These are phyloP conservation scores for Nothura maculosa DNA, from an alignment of 2,797 vertebrate species.

Conservation along the genomic window DNA sequence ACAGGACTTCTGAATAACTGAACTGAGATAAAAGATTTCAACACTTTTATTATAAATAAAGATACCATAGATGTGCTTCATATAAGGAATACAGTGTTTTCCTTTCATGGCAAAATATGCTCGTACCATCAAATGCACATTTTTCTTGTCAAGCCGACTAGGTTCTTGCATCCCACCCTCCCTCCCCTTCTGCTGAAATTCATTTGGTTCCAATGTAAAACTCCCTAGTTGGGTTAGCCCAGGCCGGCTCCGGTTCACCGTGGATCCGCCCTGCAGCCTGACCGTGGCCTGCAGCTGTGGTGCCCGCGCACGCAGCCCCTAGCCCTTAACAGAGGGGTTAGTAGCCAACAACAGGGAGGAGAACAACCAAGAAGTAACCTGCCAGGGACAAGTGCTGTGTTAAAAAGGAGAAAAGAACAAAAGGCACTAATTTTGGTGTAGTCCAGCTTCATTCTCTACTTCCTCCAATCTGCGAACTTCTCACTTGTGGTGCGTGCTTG, in stretches of 20 bases:
- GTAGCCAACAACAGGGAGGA: conserved; percentile 8
- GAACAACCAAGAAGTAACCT: not conserved
- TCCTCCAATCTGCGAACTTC: conserved; percentile 44
- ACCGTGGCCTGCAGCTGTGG: conserved; percentile 33
- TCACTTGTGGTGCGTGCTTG: conserved; percentile 6
- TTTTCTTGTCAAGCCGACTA: conserved; percentile 60
- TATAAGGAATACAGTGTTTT: conserved; percentile 85
- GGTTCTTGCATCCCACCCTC: conserved; percentile 20
- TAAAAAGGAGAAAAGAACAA: not conserved
- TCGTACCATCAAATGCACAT: conserved; percentile 80
- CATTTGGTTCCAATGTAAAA: conserved; percentile 70
- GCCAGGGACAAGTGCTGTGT: not conserved
- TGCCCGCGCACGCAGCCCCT: not conserved
- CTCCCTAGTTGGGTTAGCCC: conserved; percentile 58
- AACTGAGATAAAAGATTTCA: conserved; percentile 80
- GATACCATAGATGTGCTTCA: conserved; percentile 81
- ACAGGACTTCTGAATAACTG: conserved; percentile 82
- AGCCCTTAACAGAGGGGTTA: not conserved
- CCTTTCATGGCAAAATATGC: conserved; percentile 79
- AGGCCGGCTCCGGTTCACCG: conserved; percentile 29
- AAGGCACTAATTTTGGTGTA: not conserved
- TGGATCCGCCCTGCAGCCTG: conserved; percentile 31
- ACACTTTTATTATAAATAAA: conserved; percentile 86
- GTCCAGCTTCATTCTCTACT: conserved; percentile 20
- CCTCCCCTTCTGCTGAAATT: conserved; percentile 37